A percentile compares a stretch with the other conserved stretches of the same genome.
phyloP scores from a whole-genome alignment of 2,888 invertebrate species.

The Trachelus tabidus region DNA sequence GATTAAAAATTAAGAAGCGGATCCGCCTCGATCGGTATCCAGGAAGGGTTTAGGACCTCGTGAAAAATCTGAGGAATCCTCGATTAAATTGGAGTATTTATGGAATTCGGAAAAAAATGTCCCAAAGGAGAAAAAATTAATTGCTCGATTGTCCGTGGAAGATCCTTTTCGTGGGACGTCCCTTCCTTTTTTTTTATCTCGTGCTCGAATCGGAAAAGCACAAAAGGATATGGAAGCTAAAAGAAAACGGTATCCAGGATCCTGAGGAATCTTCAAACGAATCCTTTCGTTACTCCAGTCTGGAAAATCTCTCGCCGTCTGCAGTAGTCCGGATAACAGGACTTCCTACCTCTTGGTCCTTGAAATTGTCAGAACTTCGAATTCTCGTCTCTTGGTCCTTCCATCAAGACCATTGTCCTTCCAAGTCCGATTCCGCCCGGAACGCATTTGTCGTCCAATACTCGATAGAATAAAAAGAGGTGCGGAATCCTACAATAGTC shows the following conservation, averaged over 20 bases:
- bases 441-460: not conserved
- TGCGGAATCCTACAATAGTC: slow-evolving; percentile 33
- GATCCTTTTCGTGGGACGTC: not conserved
- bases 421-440: not conserved
- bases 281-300: not conserved
- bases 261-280: not conserved
- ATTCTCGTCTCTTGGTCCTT: not conserved
- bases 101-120: not conserved
- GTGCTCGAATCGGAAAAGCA: not conserved
- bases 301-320: not conserved
- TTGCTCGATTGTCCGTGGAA: not conserved
- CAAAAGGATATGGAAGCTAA: not conserved
- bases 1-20: not conserved
- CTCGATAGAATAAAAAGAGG: not conserved
- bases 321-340: not conserved
- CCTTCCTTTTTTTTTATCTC: not conserved
- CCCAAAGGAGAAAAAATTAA: not conserved
- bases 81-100: not conserved
- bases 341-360: not conserved
- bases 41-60: not conserved
- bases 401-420: not conserved
- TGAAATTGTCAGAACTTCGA: not conserved
- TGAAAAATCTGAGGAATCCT: not conserved
- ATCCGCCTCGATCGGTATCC: not conserved
- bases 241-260: slow-evolving; percentile 15